Percentiles rank a stretch among this genome's conserved stretches.
phyloP scores from a whole-genome alignment of 2,797 vertebrate genomes.

The Chiloscyllium punctatum region DNA sequence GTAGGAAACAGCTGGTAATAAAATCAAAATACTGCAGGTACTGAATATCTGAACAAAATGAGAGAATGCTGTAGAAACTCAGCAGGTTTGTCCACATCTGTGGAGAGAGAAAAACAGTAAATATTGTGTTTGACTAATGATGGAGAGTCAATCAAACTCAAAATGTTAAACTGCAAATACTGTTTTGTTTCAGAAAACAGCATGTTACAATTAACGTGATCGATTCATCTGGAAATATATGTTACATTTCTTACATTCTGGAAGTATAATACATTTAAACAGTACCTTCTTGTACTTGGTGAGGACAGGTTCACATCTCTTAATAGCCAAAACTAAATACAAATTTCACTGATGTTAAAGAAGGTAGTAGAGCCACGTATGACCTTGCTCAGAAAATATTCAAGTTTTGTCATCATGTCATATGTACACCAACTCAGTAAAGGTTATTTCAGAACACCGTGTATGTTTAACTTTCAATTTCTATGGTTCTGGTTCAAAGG shows the following conservation, averaged over 20 bases:
- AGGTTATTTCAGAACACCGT: neutral
- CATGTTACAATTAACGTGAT: neutral
- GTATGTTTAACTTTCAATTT: no score
- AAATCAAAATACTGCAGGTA: no score
- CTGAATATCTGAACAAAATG: no score
- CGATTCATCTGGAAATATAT: neutral
- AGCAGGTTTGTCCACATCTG: no score
- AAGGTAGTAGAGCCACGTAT: neutral
- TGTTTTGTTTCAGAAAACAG: neutral
- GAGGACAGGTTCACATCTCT: neutral
- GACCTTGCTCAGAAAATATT: neutral
- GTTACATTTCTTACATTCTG: neutral
- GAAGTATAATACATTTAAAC: neutral
- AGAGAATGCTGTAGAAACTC: no score
- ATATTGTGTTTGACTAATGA: no score
- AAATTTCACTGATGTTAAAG: neutral
- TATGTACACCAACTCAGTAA: neutral
- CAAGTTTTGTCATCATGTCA: neutral
- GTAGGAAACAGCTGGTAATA: no score
- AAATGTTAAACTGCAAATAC: no score
- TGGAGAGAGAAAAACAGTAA: no score
- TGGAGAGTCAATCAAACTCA: no score
- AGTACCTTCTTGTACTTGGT: neutral
- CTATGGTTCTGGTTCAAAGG: neutral
- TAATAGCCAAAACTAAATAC: neutral